Base-by-base conservation (phyloP, 2,888 invertebrate genomes). In the Thyatira batis region DNA sequence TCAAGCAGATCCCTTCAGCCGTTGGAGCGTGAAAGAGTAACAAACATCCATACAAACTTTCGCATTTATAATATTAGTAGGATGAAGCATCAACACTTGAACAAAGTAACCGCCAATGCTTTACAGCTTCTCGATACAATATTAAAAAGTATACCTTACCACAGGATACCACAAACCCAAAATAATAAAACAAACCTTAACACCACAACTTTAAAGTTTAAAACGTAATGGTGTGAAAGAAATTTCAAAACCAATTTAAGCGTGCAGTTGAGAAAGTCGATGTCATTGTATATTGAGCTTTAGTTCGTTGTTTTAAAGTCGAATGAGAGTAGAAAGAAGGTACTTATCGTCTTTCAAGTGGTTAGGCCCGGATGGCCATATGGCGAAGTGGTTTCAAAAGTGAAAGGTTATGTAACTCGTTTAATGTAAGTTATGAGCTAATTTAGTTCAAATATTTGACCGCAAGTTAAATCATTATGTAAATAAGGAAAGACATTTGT, bases 361-460 rank as follows among this genome's bases (percentile, higher is more conserved):
- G 39, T 39, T 17, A 11, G 23, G 23, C 6, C 23, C 23, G 54
- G 52, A 53, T 53, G 52, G 57, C 58, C 60, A 63, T 61, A 58
- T 63, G 61, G 58, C 33, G 48, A 57, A 53, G 56, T 58, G 45
- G 58, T 58, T 49, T 27, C 51, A 44, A 44, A 44, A 50, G 28
- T 64, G 61, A 59, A 57, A 61, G 53, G 55, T 61, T 58, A 25
- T 8, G 53, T 51, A 58, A 58, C 23, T 45, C 54, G 48, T 50
- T 57, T 53, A 60, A 49, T 33, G 20, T 25, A 8, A 44, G 9
- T 13, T 21, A 23, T 39, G 46, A 55, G 56, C 53, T 58, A 23
- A 39, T 61, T 58, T 62, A 58, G 51, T 2, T 13, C 33, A 33
- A 13, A 33, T 6, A 33, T 33, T 33, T 33, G 13, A 13, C 13